These are phyloP conservation scores for Holothuria scabra DNA, from an alignment of 53 echinoderm and acorn worm species.

Conservation along the genomic window DNA sequence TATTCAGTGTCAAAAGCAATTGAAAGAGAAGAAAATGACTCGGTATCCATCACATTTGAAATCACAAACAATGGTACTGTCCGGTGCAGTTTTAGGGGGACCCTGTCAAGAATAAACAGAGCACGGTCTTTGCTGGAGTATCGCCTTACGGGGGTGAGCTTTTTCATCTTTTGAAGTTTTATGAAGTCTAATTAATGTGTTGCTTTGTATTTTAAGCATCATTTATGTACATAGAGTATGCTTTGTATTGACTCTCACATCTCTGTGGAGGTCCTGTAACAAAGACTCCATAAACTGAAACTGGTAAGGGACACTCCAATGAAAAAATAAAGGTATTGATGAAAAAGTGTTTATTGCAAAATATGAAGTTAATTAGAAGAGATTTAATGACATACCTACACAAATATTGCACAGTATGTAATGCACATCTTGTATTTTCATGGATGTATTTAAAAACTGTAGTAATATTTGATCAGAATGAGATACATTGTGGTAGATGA, in stretches of 20 bases:
- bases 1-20: constrained; percentile 38
- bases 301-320: no score
- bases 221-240: no score
- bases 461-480: not conserved
- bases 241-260: no score
- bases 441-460: not conserved
- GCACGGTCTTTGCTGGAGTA: constrained; percentile 44
- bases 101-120: constrained; percentile 40
- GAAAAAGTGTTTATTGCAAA: no score
- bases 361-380: no score
- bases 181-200: not conserved
- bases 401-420: no score
- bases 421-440: no score
- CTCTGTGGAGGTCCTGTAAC: no score
- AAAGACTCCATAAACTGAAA: no score
- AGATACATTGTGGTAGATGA: not conserved
- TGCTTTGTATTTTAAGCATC: no score
- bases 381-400: no score
- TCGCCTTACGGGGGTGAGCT: constrained; percentile 38
- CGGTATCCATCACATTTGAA: constrained; percentile 46
- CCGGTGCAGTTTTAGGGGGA: constrained; percentile 47
- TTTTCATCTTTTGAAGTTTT: not conserved
- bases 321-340: no score
- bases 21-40: constrained; percentile 44
- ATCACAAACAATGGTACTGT: constrained; percentile 21